These are phyloP conservation scores for Thyatira batis DNA, from an alignment of 2,888 invertebrate genomes.

Conservation along the genomic window DNA sequence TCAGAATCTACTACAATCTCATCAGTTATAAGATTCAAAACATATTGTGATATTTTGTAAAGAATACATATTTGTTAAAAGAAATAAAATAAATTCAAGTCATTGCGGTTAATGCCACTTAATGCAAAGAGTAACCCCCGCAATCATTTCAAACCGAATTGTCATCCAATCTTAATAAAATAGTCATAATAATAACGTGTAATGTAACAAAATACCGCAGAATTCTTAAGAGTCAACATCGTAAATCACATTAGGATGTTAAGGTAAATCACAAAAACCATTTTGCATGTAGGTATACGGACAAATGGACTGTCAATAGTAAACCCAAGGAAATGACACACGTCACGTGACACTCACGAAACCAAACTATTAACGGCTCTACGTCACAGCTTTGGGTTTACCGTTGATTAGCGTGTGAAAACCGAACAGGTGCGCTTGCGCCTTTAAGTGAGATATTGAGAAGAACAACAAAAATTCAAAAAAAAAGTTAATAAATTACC, in stretches of 20 bases:
- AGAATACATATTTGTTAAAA: background rate
- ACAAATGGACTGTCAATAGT: background rate
- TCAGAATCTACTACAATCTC: too few relatives aligned
- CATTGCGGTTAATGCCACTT: background rate
- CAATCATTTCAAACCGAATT: background rate
- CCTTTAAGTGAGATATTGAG: background rate
- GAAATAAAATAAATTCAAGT: background rate
- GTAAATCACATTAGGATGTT: constrained; percentile 1
- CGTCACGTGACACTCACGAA: constrained; percentile 7
- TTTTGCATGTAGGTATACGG: background rate
- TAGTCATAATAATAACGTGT: background rate
- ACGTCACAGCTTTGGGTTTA: constrained; percentile 10
- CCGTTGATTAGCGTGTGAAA: constrained; percentile 12
- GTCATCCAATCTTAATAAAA: constrained; percentile 4
- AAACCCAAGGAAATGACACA: constrained; percentile 9
- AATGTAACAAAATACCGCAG: background rate
- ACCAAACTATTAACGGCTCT: constrained; percentile 1
- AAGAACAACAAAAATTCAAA: background rate
- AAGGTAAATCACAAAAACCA: constrained; percentile 17
- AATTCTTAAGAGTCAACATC: background rate
- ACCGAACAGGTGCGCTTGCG: background rate
- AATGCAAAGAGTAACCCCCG: background rate
- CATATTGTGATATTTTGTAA: too few relatives aligned
- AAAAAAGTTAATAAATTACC: background rate
- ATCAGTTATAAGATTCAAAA: too few relatives aligned